Conservation (phyloP, 2,113 vertebrate species). For the Myiopsitta monachus region DNA sequence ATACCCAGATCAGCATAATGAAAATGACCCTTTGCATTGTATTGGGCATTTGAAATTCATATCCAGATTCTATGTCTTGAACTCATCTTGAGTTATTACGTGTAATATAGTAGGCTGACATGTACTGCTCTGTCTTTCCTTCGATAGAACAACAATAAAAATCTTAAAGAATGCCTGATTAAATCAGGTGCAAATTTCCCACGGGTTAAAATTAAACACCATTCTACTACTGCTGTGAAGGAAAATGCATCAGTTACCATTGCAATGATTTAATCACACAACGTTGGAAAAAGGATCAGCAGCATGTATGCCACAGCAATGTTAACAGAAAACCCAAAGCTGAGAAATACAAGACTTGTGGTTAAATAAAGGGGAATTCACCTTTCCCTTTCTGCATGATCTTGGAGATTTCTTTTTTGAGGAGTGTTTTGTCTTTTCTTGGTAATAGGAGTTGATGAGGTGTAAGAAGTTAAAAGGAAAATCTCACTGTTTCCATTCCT, state of each 20-base stretch:
- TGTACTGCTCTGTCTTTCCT: conserved; percentile 22
- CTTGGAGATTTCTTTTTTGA: conserved; percentile 33
- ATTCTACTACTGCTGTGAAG: conserved; percentile 53
- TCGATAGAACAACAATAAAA: conserved; percentile 27
- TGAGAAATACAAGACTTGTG: not conserved
- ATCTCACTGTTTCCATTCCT: not conserved
- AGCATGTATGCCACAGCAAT: not conserved
- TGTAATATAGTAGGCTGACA: conserved; percentile 27
- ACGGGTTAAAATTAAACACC: conserved; percentile 53
- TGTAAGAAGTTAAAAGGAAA: not conserved
- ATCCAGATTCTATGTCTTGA: not conserved
- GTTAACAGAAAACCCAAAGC: not conserved
- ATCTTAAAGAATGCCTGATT: conserved; percentile 45
- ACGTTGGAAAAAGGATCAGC: not conserved
- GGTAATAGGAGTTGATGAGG: not conserved
- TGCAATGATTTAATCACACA: conserved; percentile 14
- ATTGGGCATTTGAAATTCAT: conserved; percentile 7
- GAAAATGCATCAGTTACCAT: conserved; percentile 54
- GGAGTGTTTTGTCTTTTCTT: not conserved
- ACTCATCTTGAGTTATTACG: not conserved
- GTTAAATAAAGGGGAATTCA: not conserved
- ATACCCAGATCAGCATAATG: not conserved
- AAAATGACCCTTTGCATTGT: not conserved
- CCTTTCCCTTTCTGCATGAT: not conserved
- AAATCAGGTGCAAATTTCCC: conserved; percentile 60